Evolutionary conservation across 2,888 invertebrate genomes (phyloP).

Genomic region (Frankliniella intonsa): DNA sequence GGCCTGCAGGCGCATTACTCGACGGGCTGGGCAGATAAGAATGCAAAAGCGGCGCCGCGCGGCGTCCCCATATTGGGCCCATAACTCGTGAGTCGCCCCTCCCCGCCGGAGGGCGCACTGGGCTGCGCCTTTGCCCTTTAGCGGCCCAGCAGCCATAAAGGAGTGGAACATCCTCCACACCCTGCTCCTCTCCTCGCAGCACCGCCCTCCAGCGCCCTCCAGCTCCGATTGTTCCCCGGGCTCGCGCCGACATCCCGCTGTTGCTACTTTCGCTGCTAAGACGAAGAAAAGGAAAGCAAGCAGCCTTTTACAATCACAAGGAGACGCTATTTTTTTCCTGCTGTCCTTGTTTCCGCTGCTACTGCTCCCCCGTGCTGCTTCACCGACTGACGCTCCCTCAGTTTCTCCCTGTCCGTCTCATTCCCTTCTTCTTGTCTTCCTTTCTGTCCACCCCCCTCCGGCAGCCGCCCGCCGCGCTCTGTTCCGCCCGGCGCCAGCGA

Average conservation of each 20-base stretch:
- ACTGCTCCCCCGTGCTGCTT: too few species aligned
- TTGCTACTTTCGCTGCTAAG: neutral
- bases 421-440: too few species aligned
- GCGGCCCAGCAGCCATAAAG: neutral
- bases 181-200: neutral
- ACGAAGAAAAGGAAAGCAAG: neutral
- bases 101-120: neutral
- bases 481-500: neutral
- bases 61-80: slow-evolving; percentile 21
- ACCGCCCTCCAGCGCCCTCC: neutral
- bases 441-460: too few species aligned
- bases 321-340: neutral
- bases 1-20: neutral
- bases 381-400: too few species aligned
- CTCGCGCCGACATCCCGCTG: too few species aligned
- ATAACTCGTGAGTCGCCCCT: neutral
- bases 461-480: neutral
- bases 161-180: neutral
- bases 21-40: slow-evolving; percentile 11
- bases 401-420: too few species aligned
- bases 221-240: too few species aligned
- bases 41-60: slow-evolving; percentile 12
- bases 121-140: neutral
- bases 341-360: neutral
- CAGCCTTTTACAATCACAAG: neutral